Percentiles rank a stretch among this genome's conserved stretches.
phyloP scores from a whole-genome alignment of 1,140 invertebrate genomes.

The Ceratitis capitata region DNA sequence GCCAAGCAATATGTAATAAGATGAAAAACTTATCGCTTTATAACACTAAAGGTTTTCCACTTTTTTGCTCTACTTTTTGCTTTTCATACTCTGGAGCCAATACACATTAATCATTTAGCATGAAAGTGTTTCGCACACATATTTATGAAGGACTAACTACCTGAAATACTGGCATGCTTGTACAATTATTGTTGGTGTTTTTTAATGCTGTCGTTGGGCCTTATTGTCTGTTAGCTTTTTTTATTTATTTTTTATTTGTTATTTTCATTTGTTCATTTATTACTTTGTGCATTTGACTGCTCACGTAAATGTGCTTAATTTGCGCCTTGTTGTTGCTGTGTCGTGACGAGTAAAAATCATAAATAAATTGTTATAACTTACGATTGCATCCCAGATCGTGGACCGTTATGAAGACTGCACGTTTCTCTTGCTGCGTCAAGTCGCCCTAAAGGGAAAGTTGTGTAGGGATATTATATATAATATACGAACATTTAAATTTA shows the following conservation, averaged over 20 bases:
- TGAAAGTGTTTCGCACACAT: neutral
- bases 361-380: slow-evolving; percentile 69
- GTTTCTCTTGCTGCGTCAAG: slow-evolving; percentile 78
- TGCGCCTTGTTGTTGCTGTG: neutral
- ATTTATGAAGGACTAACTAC: neutral
- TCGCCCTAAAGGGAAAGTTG: slow-evolving; percentile 71
- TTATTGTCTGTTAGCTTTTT: neutral
- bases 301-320: neutral
- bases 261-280: neutral
- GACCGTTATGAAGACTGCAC: slow-evolving; percentile 86
- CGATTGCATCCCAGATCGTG: slow-evolving; percentile 91
- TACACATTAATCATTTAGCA: neutral
- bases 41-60: too few relatives aligned
- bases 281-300: neutral
- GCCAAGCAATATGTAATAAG: too few relatives aligned
- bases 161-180: neutral
- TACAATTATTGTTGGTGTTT: neutral
- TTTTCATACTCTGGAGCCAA: too few relatives aligned
- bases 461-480: slow-evolving; percentile 6
- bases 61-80: too few relatives aligned
- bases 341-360: too few relatives aligned
- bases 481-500: neutral
- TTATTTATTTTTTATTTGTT: neutral
- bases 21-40: too few relatives aligned
- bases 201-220: too few relatives aligned